Percentiles rank a stretch among this genome's conserved stretches.
phyloP scores from a whole-genome alignment of 30 jellyfish, hydroid and myxozoan species.

The Catostylus mosaicus region DNA sequence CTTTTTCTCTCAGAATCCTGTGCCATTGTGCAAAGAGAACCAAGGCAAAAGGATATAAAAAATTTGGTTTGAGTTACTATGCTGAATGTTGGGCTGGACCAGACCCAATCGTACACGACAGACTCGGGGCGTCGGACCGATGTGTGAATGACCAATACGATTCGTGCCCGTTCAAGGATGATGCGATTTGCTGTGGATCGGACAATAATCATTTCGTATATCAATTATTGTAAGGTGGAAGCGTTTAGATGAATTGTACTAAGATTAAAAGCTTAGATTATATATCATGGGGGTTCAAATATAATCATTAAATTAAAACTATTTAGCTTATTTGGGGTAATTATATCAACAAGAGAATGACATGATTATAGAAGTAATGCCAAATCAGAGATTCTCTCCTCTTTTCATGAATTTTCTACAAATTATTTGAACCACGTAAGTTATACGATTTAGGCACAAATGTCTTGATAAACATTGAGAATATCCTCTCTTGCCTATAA shows the following conservation, averaged over 20 bases:
- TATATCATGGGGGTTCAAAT: too few relatives aligned
- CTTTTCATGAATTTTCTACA: too few relatives aligned
- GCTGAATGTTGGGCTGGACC: slow-evolving; percentile 97
- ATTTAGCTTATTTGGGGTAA: too few relatives aligned
- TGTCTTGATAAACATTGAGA: too few relatives aligned
- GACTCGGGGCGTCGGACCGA: slow-evolving; percentile 13
- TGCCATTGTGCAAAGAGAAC: slow-evolving; percentile 76
- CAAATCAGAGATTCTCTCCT: too few relatives aligned
- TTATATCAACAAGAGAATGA: too few relatives aligned
- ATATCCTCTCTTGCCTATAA: too few relatives aligned
- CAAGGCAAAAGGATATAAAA: slow-evolving; percentile 49
- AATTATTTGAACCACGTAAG: too few relatives aligned
- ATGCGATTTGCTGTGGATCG: slow-evolving; percentile 54
- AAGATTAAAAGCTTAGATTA: too few relatives aligned
- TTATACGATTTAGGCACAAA: too few relatives aligned
- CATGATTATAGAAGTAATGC: too few relatives aligned
- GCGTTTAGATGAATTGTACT: neutral
- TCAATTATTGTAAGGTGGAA: slow-evolving; percentile 1
- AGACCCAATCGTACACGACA: slow-evolving; percentile 33
- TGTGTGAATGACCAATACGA: slow-evolving; percentile 51
- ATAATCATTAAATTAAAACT: too few relatives aligned
- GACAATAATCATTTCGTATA: slow-evolving; percentile 39
- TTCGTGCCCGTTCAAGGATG: slow-evolving; percentile 21
- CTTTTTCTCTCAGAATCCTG: slow-evolving; percentile 21
- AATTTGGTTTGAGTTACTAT: slow-evolving; percentile 66